phyloP scores from a whole-genome alignment of 2,797 vertebrate species.

The Catharus ustulatus region DNA sequence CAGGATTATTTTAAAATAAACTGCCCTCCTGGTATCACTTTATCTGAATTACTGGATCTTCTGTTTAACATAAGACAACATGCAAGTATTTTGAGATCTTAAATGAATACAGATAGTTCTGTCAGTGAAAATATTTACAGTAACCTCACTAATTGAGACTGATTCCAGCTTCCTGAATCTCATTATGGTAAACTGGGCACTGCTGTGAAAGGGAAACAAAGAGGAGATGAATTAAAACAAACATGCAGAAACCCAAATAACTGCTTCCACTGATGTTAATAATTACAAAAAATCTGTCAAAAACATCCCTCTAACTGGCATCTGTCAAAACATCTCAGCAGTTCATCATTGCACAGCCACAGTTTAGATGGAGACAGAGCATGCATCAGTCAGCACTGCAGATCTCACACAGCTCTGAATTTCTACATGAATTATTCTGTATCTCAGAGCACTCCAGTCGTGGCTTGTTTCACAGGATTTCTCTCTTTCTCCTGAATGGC shows the following conservation, averaged over 20 bases:
- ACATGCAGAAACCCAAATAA: constrained; percentile 40
- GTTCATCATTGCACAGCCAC: neutral
- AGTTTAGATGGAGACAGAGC: neutral
- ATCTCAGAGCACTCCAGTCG: neutral
- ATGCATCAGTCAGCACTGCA: neutral
- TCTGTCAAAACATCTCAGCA: constrained; percentile 44
- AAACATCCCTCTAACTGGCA: constrained; percentile 14
- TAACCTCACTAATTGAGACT: constrained; percentile 45
- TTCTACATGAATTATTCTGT: neutral
- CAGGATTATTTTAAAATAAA: constrained; percentile 32
- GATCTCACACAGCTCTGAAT: neutral
- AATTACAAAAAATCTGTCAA: neutral
- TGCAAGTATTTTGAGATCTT: constrained; percentile 53
- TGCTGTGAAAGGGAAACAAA: constrained; percentile 43
- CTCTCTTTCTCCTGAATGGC: neutral
- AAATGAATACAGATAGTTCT: constrained; percentile 43
- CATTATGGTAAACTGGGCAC: constrained; percentile 19
- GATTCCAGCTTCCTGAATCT: constrained; percentile 46
- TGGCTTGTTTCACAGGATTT: neutral
- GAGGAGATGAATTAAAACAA: constrained; percentile 54
- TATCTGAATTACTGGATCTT: constrained; percentile 23
- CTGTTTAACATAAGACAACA: constrained; percentile 16
- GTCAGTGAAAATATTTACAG: constrained; percentile 64
- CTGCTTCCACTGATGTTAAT: neutral
- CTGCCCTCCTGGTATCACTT: neutral